A percentile compares a stretch with the other conserved stretches of the same genome.
Evolutionary conservation across 1,140 invertebrate genomes (phyloP).

Genomic region (Meloidogyne floridensis): DNA sequence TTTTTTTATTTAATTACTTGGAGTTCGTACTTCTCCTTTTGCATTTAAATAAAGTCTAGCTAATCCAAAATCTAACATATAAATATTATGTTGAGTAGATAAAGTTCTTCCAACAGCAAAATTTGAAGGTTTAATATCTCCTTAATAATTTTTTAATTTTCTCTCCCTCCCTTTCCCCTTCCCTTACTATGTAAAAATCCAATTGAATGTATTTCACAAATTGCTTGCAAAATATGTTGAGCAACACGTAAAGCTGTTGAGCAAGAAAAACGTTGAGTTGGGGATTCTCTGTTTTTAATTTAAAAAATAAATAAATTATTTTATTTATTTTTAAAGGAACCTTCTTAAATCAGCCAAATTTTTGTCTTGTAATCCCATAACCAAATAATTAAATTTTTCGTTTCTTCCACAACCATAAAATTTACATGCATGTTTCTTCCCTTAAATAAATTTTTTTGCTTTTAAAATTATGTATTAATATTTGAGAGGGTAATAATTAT

Average conservation of each 20-base stretch:
- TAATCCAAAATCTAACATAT: slow-evolving; percentile 98
- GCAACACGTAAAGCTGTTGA: slow-evolving; percentile 92
- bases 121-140: slow-evolving; percentile 76
- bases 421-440: slow-evolving; percentile 81
- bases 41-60: slow-evolving; percentile 90
- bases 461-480: neutral
- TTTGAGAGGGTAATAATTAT: too few relatives aligned
- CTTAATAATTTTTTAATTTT: slow-evolving; percentile 34
- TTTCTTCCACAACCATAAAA: slow-evolving; percentile 88
- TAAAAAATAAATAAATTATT: neutral
- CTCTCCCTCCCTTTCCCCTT: neutral
- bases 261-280: slow-evolving; percentile 89
- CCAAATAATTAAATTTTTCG: slow-evolving; percentile 88
- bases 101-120: slow-evolving; percentile 95
- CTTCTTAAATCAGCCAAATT: slow-evolving; percentile 91
- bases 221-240: slow-evolving; percentile 93
- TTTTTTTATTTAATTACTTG: slow-evolving; percentile 65
- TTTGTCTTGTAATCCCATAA: slow-evolving; percentile 97
- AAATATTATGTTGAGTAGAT: slow-evolving; percentile 85
- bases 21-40: slow-evolving; percentile 88
- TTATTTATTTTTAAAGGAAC: neutral
- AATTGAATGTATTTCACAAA: slow-evolving; percentile 96
- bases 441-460: slow-evolving; percentile 68
- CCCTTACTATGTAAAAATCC: slow-evolving; percentile 87
- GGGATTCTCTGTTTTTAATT: slow-evolving; percentile 73